Base-by-base conservation (phyloP, 2,888 invertebrate genomes). In the Trachelus iudaicus region DNA sequence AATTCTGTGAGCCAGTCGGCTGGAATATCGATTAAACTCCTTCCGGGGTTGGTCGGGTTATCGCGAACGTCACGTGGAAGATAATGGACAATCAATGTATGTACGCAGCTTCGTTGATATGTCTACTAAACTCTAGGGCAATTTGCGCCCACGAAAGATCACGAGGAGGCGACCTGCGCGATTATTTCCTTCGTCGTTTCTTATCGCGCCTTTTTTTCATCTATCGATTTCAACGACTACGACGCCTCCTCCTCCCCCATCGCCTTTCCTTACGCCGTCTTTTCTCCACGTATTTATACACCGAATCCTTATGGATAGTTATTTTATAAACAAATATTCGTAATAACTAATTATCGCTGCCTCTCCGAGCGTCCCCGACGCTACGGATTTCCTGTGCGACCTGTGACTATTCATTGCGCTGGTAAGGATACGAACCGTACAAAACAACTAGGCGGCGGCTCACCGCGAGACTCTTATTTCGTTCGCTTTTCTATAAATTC, bases 371-470 rank as follows among this genome's bases (percentile, higher is more conserved):
- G 69, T 69, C 40, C 15, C 6, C 15, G 40, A 30, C 30, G 69
- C 11, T 11, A 11, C 69, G 69, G 40, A 15, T 40, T 40, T 15
- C 40, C 40, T 40, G 40, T 40, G 40, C 40, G 40, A 69, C 6
- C 15, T 69, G 15, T 30, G 12, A 69, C 69, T 30, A 69, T 86
- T 88, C 88, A 82, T 83, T 86, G 85, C 89, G 83, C 86, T 83
- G 81, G 82, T 40, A 86, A 81, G 86, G 85, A 88, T 89, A 89
- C 85, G 89, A 88, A 89, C 88, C 85, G 89, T 89, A 89, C 82
- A 89, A 89, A 89, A 89, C 86, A 89, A 87, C 86, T 87, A 73
- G 80, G 84, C 84, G 80, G 84, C 84, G 82, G 77, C 79, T 77
- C 73, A 69, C 79, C 68, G 80, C 80, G 80, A 40, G 40, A 40